Conservation (phyloP, 1,140 invertebrate species). For the Drosophila ohnishii region DNA sequence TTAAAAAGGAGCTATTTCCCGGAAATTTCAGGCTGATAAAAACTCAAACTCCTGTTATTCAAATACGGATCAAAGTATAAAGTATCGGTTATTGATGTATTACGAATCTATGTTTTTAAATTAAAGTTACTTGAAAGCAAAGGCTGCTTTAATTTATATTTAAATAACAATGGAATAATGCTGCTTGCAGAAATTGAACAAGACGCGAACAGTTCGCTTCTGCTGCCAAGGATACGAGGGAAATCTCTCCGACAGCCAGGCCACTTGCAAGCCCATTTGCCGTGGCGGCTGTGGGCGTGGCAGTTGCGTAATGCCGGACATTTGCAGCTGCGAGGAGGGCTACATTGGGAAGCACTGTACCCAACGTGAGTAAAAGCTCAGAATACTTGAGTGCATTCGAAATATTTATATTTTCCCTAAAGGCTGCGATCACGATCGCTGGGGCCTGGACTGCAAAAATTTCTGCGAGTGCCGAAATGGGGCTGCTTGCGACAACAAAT, state of each 20-base stretch:
- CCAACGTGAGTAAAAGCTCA: slow-evolving; percentile 62
- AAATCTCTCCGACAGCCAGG: slow-evolving; percentile 75
- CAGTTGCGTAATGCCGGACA: slow-evolving; percentile 73
- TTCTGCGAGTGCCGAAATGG: slow-evolving; percentile 69
- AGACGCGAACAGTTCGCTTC: slow-evolving; percentile 78
- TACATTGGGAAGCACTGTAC: slow-evolving; percentile 80
- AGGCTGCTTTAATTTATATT: too few species aligned
- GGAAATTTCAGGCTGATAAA: too few species aligned
- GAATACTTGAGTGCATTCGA: background rate
- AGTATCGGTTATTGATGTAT: too few species aligned
- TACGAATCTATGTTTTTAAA: too few species aligned
- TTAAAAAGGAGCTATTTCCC: too few species aligned
- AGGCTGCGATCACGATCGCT: slow-evolving; percentile 81
- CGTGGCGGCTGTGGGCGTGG: slow-evolving; percentile 80
- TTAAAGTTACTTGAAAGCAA: too few species aligned
- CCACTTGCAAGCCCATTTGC: slow-evolving; percentile 77
- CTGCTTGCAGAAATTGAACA: slow-evolving; percentile 58
- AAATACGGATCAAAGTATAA: too few species aligned
- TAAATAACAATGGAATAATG: too few species aligned
- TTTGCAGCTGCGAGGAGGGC: slow-evolving; percentile 76
- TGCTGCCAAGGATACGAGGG: slow-evolving; percentile 80
- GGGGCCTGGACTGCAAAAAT: slow-evolving; percentile 79
- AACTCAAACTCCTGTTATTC: too few species aligned
- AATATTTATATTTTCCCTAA: background rate
- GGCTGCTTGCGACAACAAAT: slow-evolving; percentile 77